phyloP scores from a whole-genome alignment of 2,888 invertebrate genomes.

The Eristalinus sepulchralis region DNA sequence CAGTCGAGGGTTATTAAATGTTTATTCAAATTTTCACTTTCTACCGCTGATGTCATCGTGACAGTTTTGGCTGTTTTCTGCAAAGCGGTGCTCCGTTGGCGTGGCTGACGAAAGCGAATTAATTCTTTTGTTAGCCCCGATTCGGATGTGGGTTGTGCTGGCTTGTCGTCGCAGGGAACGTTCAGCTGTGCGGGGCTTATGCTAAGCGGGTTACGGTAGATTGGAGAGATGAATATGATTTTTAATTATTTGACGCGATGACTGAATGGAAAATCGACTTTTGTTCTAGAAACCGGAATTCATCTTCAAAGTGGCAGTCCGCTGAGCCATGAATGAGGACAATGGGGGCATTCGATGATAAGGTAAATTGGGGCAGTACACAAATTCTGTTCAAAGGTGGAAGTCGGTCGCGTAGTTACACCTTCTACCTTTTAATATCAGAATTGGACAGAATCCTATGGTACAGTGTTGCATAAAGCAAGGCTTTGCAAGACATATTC shows the following conservation, averaged over 20 bases:
- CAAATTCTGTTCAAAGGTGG: too few relatives aligned
- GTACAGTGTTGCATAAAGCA: too few relatives aligned
- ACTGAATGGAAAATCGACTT: not conserved
- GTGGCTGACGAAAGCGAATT: constrained; percentile 19
- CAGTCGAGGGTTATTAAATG: not conserved
- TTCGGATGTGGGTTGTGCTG: constrained; percentile 5
- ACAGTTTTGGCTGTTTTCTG: not conserved
- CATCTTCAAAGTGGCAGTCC: not conserved
- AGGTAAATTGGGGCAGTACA: too few relatives aligned
- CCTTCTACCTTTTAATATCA: too few relatives aligned
- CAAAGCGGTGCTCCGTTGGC: not conserved
- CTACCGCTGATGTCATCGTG: constrained; percentile 27
- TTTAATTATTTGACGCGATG: not conserved
- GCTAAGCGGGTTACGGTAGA: not conserved
- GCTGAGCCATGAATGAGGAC: not conserved
- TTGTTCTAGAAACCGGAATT: not conserved
- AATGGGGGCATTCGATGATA: too few relatives aligned
- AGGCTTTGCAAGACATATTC: too few relatives aligned
- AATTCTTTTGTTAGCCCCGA: constrained; percentile 16
- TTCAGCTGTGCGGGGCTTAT: not conserved
- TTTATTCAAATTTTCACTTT: constrained; percentile 43
- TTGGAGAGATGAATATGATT: not conserved
- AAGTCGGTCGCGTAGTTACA: too few relatives aligned
- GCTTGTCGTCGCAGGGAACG: not conserved
- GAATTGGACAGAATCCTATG: too few relatives aligned